These are phyloP conservation scores for Dromococcyx pavoninus DNA, from an alignment of 2,797 vertebrate species.

Conservation along the genomic window DNA sequence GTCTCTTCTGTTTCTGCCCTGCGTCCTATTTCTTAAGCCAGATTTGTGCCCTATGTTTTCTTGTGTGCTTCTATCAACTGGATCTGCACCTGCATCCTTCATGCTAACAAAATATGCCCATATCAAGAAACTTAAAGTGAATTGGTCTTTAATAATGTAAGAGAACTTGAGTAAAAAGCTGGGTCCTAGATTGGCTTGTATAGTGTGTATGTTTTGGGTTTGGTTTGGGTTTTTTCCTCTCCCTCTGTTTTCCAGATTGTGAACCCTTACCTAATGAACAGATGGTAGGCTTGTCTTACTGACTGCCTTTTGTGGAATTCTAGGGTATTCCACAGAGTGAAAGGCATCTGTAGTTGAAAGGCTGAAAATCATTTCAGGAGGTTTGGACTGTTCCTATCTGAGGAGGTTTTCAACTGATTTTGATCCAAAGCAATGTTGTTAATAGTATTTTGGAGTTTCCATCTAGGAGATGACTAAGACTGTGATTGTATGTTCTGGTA, in stretches of 20 bases:
- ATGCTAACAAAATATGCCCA: not conserved
- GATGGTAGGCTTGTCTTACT: not conserved
- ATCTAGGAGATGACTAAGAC: not conserved
- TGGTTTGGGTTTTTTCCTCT: not conserved
- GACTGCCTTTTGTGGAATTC: not conserved
- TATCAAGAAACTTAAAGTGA: not conserved
- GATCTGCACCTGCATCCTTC: not conserved
- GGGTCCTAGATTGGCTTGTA: not conserved
- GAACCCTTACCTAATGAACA: not conserved
- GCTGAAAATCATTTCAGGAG: not conserved
- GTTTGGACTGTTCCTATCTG: not conserved
- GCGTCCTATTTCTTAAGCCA: not conserved
- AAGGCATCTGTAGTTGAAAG: not conserved
- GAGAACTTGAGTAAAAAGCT: not conserved
- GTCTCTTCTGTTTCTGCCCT: not conserved
- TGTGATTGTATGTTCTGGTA: not conserved
- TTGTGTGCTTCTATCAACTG: not conserved
- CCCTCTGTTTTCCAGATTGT: not conserved
- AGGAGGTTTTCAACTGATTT: not conserved
- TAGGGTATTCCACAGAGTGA: not conserved
- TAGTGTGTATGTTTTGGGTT: not conserved
- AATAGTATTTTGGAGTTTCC: not conserved
- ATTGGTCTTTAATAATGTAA: not conserved
- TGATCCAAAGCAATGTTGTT: not conserved
- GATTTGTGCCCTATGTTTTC: not conserved